Base-by-base conservation (phyloP, 2,797 vertebrate species). In the Spinus pinus region DNA sequence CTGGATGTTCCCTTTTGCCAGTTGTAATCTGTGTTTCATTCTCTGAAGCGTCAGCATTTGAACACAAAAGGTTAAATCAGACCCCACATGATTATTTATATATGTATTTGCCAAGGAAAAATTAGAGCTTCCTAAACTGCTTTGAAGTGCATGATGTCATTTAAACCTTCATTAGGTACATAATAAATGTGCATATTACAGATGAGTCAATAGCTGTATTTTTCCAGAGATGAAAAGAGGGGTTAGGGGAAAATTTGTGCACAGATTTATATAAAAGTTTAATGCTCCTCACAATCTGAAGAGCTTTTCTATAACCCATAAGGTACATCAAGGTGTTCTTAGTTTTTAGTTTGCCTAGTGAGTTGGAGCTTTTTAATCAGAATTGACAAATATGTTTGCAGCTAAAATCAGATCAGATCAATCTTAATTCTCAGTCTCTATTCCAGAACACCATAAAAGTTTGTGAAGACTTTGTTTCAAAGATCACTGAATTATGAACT, bases 221-320 rank as follows among this genome's bases (percentile, higher is more conserved):
- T 94, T 77, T 85, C 19, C 44, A 67, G 56, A 66, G 25, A 41
- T 85, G 47, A 44, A 78, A 73, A 77, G n/a, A 70, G 12, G 6
- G 22, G 44, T 65, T 58, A 70, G 69, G 8, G n/a, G 33, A 64
- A 92, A 77, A 85, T 94, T 81, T 51, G 3, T 70, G 56, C 69
- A 83, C n/a, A 61, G 27, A 51, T 51, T 93, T 74, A 74, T 83
- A 35, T 23, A 77, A 71, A 31, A 30, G 70, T 23, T 78, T 88
- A 92, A 91, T 95, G 64, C 56, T 92, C 14, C 64, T 82, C 60
- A 96, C 58, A 86, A 53, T 74, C 80, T 80, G 75, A 91, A 83
- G 53, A 90, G 27, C 37, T 64, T 94, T 86, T 72, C 6, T 92
- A 79, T 96, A 93, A 86, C 75, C 93, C 33, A 66, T 72, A 73